Percentiles rank a stretch among this genome's conserved stretches.
These are phyloP conservation scores for Fabriciana adippe DNA, from an alignment of 2,888 invertebrate species.

Conservation along the genomic window DNA sequence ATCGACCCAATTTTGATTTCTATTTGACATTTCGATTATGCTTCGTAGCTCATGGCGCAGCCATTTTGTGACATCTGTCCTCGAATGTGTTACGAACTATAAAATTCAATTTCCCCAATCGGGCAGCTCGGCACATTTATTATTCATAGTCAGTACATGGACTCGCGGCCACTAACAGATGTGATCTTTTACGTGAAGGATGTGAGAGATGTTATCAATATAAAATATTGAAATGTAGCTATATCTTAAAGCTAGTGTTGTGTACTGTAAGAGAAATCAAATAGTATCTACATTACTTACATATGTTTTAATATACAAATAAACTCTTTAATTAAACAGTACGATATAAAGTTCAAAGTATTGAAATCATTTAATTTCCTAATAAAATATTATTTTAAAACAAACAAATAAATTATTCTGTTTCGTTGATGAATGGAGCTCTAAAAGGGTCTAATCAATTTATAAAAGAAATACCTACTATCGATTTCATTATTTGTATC, in stretches of 20 bases:
- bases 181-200: conserved; percentile 81
- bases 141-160: conserved; percentile 80
- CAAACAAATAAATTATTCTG: not conserved
- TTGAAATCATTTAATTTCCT: no score
- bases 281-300: no score
- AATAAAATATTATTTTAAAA: not conserved
- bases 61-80: conserved; percentile 82
- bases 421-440: not conserved
- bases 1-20: conserved; percentile 82
- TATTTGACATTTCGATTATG: conserved; percentile 80
- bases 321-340: no score
- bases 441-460: conserved; percentile 1
- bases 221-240: not conserved
- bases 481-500: conserved; percentile 20
- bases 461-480: conserved; percentile 14
- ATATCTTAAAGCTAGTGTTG: not conserved
- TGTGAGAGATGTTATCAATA: conserved; percentile 48
- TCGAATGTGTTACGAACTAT: conserved; percentile 80
- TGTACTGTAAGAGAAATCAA: no score
- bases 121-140: conserved; percentile 79
- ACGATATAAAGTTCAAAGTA: no score
- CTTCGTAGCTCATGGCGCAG: conserved; percentile 70
- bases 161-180: conserved; percentile 79
- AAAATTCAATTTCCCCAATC: conserved; percentile 83
- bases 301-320: no score